These are phyloP conservation scores for Spondyliosoma cantharus DNA, from an alignment of 2,797 vertebrate genomes.

Conservation along the genomic window DNA sequence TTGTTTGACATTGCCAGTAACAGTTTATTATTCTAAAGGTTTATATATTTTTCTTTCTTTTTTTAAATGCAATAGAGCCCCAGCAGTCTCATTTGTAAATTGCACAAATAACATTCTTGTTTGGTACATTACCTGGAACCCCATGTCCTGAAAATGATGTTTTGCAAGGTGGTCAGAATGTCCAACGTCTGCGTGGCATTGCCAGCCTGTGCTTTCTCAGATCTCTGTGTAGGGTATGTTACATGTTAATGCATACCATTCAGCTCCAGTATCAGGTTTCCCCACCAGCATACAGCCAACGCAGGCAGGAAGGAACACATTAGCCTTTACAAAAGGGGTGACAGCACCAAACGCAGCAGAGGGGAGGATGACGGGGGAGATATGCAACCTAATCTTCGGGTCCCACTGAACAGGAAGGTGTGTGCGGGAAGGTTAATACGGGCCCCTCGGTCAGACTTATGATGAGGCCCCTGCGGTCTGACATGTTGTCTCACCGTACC, in stretches of 20 bases:
- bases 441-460: conserved; percentile 55
- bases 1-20: conserved; percentile 63
- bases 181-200: conserved; percentile 44
- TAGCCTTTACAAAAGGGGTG: conserved; percentile 72
- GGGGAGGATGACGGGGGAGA: conserved; percentile 32
- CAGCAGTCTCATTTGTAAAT: conserved; percentile 65
- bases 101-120: conserved; percentile 73
- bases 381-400: conserved; percentile 64
- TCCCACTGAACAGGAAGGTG: conserved; percentile 55
- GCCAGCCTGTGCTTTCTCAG: conserved; percentile 66
- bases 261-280: conserved; percentile 66
- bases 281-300: conserved; percentile 54
- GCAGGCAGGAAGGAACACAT: conserved; percentile 77
- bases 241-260: conserved; percentile 70
- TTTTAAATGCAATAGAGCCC: conserved; percentile 42
- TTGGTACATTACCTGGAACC: conserved; percentile 51
- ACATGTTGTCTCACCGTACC: conserved; percentile 62
- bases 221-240: conserved; percentile 49
- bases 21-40: conserved; percentile 64
- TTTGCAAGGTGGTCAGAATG: conserved; percentile 61
- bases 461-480: conserved; percentile 53
- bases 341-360: conserved; percentile 56
- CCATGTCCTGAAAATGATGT: conserved; percentile 40
- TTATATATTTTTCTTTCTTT: conserved; percentile 63
- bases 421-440: conserved; percentile 47